These are phyloP conservation scores for Cecropterus lyciades DNA, from an alignment of 1,140 invertebrate genomes.

Conservation along the genomic window DNA sequence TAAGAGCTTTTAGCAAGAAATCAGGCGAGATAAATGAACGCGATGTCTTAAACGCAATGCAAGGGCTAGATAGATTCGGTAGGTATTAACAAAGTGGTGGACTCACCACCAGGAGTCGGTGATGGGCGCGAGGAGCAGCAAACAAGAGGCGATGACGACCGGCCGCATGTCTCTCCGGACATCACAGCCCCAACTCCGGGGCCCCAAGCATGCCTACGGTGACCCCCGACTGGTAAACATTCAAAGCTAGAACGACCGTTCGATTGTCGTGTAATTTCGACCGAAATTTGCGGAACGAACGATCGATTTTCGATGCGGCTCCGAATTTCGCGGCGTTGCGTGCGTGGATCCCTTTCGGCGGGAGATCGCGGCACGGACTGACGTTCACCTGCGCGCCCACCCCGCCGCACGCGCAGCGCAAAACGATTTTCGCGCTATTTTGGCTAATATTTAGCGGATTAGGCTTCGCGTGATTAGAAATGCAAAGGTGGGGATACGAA, in stretches of 20 bases:
- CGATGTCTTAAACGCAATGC: not conserved
- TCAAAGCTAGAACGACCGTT: conserved; percentile 19
- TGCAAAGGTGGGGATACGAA: conserved; percentile 58
- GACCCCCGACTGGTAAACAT: conserved; percentile 33
- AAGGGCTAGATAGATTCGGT: not conserved
- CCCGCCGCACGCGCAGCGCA: conserved; percentile 72
- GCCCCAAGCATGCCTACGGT: conserved; percentile 43
- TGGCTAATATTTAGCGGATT: conserved; percentile 81
- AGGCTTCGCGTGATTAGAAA: conserved; percentile 75
- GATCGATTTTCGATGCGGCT: conserved; percentile 53
- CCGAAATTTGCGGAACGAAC: conserved; percentile 40
- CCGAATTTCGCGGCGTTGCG: conserved; percentile 70
- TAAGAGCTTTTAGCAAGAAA: conserved; percentile 36
- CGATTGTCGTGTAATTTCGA: conserved; percentile 36
- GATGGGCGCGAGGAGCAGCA: conserved; percentile 87
- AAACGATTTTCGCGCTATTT: conserved; percentile 83
- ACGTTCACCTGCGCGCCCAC: conserved; percentile 70
- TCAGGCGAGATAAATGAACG: conserved; percentile 29
- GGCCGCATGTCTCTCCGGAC: conserved; percentile 86
- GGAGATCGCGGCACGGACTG: conserved; percentile 76
- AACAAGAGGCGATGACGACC: conserved; percentile 86
- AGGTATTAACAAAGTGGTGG: conserved; percentile 2
- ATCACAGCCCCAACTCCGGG: conserved; percentile 63
- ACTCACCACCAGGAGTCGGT: conserved; percentile 88
- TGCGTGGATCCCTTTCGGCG: conserved; percentile 71